Base-by-base conservation (phyloP, 2,113 vertebrate genomes). In the Pachypanchax playfairii region DNA sequence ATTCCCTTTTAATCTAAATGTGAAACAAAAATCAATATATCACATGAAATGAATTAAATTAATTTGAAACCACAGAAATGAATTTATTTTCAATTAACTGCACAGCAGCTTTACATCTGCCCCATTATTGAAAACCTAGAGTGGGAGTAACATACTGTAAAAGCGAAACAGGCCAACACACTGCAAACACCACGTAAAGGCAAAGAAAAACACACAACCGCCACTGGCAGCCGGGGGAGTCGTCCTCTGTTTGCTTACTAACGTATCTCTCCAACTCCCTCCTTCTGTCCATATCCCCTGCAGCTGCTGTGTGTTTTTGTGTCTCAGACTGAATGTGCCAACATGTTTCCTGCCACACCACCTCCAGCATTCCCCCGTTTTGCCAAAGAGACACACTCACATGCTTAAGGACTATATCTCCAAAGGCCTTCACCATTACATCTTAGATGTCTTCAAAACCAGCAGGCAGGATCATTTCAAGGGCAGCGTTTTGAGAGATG, bases 261-360 rank as follows among this genome's bases (percentile, higher is more conserved):
- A 36, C 57, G 6, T 47, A 61, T 63, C 42, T 29, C 13, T 35
- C 48, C 31, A 7, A 17, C 35, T 69, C 48, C 36, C 21, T n/a
- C 22, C 43, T 29, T 72, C 41, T 6, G 24, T 48, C 28, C 24
- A 6, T 22, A 38, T 39, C 50, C 58, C 29, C 46, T 66, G 33
- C 71, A 75, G 67, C 60, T 73, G 51, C 51, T 60, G 68, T 61
- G 31, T 49, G 41, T 72, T 36, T 73, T 35, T 43, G 47, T 13
- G 5, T 49, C 36, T 74, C 70, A 26, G 48, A 54, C 21, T 1
- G 26, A 64, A 53, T 11, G 13, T 46, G 57, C 15, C 52, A 36
- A 33, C 5, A 41, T 35, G 51, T 39, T 73, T 71, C 63, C 72
- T 60, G 66, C 55, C 35, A 31, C 50, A 15, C 65, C 49, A 64